A percentile compares a stretch with the other conserved stretches of the same genome.
phyloP scores from a whole-genome alignment of 1,140 invertebrate species.

The Tribolium madens region DNA sequence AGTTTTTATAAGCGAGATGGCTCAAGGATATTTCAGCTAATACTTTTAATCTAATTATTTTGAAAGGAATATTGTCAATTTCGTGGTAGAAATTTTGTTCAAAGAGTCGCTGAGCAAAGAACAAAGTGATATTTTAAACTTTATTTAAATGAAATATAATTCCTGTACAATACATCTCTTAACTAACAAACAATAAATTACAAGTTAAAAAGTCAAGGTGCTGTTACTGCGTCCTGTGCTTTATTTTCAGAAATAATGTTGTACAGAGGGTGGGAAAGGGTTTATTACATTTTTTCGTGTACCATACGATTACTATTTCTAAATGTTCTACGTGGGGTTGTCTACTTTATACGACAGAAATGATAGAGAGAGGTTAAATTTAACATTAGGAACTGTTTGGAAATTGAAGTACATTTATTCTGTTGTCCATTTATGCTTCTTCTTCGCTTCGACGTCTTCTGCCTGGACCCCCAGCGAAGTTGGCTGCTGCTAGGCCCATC shows the following conservation, averaged over 20 bases:
- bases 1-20: neutral
- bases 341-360: constrained; percentile 33
- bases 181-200: constrained; percentile 37
- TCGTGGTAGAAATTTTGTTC: no score
- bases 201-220: constrained; percentile 28
- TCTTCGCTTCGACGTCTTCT: constrained; percentile 80
- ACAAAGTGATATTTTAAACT: constrained; percentile 41
- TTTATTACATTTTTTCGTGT: constrained; percentile 28
- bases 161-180: constrained; percentile 43
- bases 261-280: constrained; percentile 3
- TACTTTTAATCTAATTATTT: no score
- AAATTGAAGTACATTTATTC: constrained; percentile 21
- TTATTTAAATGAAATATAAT: constrained; percentile 40
- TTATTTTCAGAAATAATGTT: constrained; percentile 28
- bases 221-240: constrained; percentile 35
- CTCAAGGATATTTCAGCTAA: neutral
- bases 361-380: constrained; percentile 40
- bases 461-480: constrained; percentile 87
- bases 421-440: constrained; percentile 54
- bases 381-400: constrained; percentile 44
- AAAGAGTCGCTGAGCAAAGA: no score
- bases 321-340: neutral
- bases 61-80: no score
- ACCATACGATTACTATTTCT: constrained; percentile 22
- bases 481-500: constrained; percentile 88